Evolutionary conservation across 2,888 invertebrate species (phyloP), one percentile per base, ranked within the genome.

Genomic region (Hypselothyrea guttata): DNA sequence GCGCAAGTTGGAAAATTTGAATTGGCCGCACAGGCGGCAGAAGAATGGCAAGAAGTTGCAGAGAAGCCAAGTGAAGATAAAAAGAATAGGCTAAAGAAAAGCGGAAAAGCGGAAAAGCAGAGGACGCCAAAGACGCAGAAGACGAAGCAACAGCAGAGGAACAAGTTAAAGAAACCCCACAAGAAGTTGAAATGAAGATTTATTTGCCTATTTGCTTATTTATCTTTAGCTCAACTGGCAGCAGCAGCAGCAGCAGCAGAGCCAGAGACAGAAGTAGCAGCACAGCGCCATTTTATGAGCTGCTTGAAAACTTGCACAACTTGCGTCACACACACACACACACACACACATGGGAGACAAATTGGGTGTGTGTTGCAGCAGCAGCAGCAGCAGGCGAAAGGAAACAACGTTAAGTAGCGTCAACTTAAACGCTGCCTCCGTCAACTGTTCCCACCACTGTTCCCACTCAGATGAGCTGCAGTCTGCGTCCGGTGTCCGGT

Each of bases 141-240:
- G 27, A 37, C 34, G 12, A 54, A 31, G 37, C 34, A 13, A 28
- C 22, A 35, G 35, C n/a, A 1, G 27, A 35, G 9, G 31, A 35
- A 59, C 68, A 77, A 82, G 75, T 78, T 83, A 78, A 56, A 54
- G 62, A 57, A 75, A 61, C 62, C 61, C 62, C 73, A 40, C 63
- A 70, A 66, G 74, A 79, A 78, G 84, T 78, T 86, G 84, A 81
- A 78, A 84, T 86, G 74, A 86, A 78, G 84, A 86, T 79, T 86
- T 79, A 79, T 79, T 79, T 84, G 84, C 86, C 74, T 82, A 86
- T 86, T 79, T 86, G 84, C 78, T 84, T 79, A 79, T 79, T 79
- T 79, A 79, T 79, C 82, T 86, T 73, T 44, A 61, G 70, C 66
- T 69, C 54, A 84, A 82, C 78, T 73, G n/a, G n/a, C n/a, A 18